Evolutionary conservation across 2,797 vertebrate genomes (phyloP).

Genomic region (Scomberomorus guttatus): DNA sequence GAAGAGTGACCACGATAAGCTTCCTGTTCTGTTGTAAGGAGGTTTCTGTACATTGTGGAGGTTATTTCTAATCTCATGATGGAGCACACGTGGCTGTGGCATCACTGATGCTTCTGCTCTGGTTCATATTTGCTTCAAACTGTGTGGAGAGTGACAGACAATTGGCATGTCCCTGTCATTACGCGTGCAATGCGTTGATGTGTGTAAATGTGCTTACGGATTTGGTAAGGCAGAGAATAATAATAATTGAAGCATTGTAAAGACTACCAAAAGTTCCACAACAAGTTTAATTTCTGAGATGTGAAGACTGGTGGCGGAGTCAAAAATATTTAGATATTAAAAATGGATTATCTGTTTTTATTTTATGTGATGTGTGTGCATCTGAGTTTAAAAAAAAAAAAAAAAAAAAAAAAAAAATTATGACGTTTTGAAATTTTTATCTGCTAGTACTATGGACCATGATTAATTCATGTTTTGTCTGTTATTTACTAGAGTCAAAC

Average conservation of each 20-base stretch:
- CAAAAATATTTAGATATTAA: too few relatives aligned
- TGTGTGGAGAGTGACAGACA: neutral
- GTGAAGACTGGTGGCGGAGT: too few relatives aligned
- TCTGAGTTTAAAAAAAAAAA: too few relatives aligned
- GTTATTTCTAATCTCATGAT: neutral
- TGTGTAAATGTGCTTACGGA: too few relatives aligned
- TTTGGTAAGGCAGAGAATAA: too few relatives aligned
- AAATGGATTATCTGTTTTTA: too few relatives aligned
- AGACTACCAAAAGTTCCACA: neutral
- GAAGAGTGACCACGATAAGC: constrained; percentile 5
- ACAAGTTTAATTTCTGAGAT: too few relatives aligned
- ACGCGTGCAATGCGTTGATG: neutral
- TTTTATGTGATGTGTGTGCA: too few relatives aligned
- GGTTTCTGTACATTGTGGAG: neutral
- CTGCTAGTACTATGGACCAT: too few relatives aligned
- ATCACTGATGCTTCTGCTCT: constrained; percentile 3
- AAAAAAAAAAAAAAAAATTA: too few relatives aligned
- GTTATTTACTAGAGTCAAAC: neutral
- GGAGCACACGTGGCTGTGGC: fast-evolving
- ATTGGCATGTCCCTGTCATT: neutral
- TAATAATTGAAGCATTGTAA: neutral
- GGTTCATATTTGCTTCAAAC: neutral
- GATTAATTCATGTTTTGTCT: neutral
- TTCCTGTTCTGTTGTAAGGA: constrained; percentile 33
- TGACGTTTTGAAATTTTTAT: too few relatives aligned